Percentiles rank a stretch among this genome's conserved stretches.
These are phyloP conservation scores for Choloepus didactylus DNA, from an alignment of 2,797 vertebrate species.

Conservation along the genomic window DNA sequence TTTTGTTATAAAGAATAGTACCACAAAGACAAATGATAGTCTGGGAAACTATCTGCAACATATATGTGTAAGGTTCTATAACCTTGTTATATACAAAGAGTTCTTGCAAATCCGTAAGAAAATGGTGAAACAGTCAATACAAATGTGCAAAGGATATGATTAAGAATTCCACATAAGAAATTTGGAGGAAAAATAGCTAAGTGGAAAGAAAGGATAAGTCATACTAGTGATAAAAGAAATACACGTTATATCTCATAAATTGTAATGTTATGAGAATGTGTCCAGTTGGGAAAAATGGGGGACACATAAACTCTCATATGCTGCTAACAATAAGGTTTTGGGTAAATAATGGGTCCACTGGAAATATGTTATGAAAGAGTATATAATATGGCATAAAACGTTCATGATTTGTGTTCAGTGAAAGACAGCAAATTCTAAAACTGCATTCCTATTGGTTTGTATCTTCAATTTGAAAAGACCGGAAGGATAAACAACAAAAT, in stretches of 20 bases:
- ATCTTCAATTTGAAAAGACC: slow-evolving; percentile 51
- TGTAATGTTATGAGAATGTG: neutral
- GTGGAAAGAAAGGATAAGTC: neutral
- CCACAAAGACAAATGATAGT: slow-evolving; percentile 37
- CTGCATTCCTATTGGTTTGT: neutral
- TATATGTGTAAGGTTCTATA: slow-evolving; percentile 5
- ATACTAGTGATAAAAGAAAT: neutral
- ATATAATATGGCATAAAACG: neutral
- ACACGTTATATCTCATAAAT: neutral
- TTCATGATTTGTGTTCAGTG: neutral
- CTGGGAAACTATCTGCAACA: neutral
- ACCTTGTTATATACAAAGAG: neutral
- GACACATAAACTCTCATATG: neutral
- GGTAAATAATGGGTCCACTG: neutral
- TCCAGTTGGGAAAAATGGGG: neutral
- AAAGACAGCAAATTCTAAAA: neutral
- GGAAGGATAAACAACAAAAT: slow-evolving; percentile 36
- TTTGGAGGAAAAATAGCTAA: neutral
- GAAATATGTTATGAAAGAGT: slow-evolving; percentile 16
- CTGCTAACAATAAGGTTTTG: neutral
- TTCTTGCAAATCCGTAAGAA: slow-evolving; percentile 7
- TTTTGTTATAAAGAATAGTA: neutral
- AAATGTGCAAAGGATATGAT: neutral
- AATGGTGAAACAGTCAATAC: neutral
- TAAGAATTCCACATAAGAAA: neutral